phyloP scores from a whole-genome alignment of 2,113 vertebrate genomes.

The Tychaedon coryphoeus region DNA sequence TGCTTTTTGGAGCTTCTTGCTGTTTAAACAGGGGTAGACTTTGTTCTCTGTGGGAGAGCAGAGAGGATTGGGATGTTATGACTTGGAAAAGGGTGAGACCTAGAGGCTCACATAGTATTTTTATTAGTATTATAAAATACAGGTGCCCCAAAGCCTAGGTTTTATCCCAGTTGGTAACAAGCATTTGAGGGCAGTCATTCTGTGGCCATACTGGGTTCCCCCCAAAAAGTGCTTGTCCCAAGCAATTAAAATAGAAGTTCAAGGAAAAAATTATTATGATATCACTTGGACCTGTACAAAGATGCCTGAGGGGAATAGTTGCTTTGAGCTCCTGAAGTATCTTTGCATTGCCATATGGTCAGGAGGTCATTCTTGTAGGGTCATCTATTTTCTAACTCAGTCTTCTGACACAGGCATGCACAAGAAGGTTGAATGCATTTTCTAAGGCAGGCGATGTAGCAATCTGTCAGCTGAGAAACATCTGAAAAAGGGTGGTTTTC shows the following conservation, averaged over 20 bases:
- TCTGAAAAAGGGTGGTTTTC: slow-evolving; percentile 45
- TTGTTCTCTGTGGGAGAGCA: slow-evolving; percentile 37
- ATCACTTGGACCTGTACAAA: not conserved
- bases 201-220: not conserved
- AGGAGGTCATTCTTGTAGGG: not conserved
- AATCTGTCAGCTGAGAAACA: slow-evolving; percentile 53
- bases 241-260: not conserved
- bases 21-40: not conserved
- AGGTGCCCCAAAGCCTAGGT: not conserved
- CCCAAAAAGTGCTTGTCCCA: not conserved
- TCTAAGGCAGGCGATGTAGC: not conserved
- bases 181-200: slow-evolving; percentile 11
- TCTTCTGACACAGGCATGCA: slow-evolving; percentile 35
- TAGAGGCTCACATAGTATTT: not conserved
- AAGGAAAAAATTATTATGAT: not conserved
- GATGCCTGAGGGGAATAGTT: not conserved
- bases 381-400: slow-evolving; percentile 20
- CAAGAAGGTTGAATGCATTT: slow-evolving; percentile 34
- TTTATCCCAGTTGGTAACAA: not conserved
- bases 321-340: not conserved
- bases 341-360: not conserved
- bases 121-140: not conserved
- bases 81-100: not conserved
- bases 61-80: not conserved
- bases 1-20: slow-evolving; percentile 32